A percentile compares a stretch with the other conserved stretches of the same genome.
phyloP scores from a whole-genome alignment of 1,140 invertebrate genomes.

The Lepidotrigona ventralis region DNA sequence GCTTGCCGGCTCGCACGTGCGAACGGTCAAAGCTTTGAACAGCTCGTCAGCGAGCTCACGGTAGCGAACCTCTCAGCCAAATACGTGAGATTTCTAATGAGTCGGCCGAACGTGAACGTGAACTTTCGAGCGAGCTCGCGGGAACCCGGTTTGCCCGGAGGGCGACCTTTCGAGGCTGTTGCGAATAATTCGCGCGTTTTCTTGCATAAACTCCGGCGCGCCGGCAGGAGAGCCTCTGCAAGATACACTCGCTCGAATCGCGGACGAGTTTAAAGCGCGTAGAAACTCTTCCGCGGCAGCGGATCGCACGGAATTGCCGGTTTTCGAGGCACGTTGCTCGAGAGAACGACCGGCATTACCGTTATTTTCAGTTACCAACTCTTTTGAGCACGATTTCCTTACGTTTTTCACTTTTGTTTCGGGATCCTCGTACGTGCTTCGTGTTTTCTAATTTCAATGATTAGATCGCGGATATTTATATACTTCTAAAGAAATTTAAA shows the following conservation, averaged over 20 bases:
- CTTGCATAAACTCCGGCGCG: slow-evolving; percentile 24
- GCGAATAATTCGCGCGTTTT: slow-evolving; percentile 55
- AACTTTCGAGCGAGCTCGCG: slow-evolving; percentile 24
- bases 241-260: not conserved
- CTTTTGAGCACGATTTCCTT: too few species aligned
- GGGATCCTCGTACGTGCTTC: not conserved
- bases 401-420: too few species aligned
- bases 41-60: slow-evolving; percentile 41
- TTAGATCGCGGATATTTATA: too few species aligned
- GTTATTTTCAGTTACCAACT: not conserved
- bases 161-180: slow-evolving; percentile 30
- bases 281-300: not conserved
- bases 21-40: slow-evolving; percentile 67
- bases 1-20: slow-evolving; percentile 40
- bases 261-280: not conserved
- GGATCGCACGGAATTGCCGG: not conserved
- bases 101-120: slow-evolving; percentile 49
- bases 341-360: not conserved
- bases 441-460: too few species aligned
- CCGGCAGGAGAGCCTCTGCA: not conserved
- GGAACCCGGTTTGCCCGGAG: slow-evolving; percentile 17
- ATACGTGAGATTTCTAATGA: slow-evolving; percentile 66
- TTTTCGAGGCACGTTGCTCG: not conserved
- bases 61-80: slow-evolving; percentile 56
- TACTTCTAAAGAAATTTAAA: too few species aligned